Percentiles rank a stretch among this genome's conserved stretches.
These are phyloP conservation scores for Cryptomyrus ogoouensis DNA, from an alignment of 2,113 vertebrate genomes.

Conservation along the genomic window DNA sequence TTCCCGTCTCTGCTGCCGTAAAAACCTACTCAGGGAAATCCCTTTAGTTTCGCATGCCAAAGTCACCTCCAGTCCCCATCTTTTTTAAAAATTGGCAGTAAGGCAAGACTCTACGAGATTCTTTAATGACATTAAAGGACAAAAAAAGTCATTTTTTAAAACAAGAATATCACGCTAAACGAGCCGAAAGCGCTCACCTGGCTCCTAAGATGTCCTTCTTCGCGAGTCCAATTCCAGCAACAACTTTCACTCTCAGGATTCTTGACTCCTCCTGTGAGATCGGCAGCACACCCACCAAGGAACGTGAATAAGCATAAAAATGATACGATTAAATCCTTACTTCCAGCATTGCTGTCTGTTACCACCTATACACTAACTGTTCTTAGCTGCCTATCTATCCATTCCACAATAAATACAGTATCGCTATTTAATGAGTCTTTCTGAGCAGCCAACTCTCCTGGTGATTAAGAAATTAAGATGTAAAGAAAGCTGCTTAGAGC, in stretches of 20 bases:
- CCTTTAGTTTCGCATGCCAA: neutral
- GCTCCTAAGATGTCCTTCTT: constrained; percentile 95
- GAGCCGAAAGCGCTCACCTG: constrained; percentile 66
- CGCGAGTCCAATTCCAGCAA: constrained; percentile 84
- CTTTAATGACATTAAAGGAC: neutral
- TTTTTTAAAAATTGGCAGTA: neutral
- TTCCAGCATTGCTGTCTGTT: neutral
- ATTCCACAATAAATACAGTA: neutral
- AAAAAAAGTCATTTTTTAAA: neutral
- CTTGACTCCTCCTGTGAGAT: constrained; percentile 68
- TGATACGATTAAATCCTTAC: neutral
- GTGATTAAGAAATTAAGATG: neutral
- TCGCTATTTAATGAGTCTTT: neutral
- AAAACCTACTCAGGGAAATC: neutral
- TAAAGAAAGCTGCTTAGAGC: neutral
- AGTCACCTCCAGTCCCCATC: neutral
- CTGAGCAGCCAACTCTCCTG: neutral
- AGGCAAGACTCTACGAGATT: neutral
- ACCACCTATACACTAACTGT: neutral
- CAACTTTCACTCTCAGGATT: constrained; percentile 81
- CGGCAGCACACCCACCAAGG: neutral
- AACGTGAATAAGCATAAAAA: neutral
- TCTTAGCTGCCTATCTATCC: neutral
- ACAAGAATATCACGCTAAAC: neutral
- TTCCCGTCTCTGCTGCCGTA: neutral